Evolutionary conservation across 1,140 invertebrate genomes (phyloP).

Genomic region (Drosophila burlai): DNA sequence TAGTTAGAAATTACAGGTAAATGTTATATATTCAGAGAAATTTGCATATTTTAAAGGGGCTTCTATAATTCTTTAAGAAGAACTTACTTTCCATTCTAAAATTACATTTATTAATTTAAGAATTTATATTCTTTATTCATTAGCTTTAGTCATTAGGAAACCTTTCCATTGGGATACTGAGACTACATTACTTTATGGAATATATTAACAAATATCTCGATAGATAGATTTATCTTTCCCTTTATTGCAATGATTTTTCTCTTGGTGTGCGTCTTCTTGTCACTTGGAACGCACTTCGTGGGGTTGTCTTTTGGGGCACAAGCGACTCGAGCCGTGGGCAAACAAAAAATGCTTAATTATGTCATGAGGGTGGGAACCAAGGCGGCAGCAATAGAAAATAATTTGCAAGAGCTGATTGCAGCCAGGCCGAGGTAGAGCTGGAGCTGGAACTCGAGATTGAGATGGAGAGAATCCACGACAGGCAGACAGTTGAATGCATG

Average conservation of each 20-base stretch:
- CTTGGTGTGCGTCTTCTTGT: conserved; percentile 44
- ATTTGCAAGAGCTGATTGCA: conserved; percentile 69
- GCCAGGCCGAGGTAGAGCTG: conserved; percentile 8
- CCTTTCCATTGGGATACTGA: not conserved
- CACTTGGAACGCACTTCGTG: conserved; percentile 58
- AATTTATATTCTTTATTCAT: not conserved
- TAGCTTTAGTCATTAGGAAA: not conserved
- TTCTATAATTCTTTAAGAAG: too few relatives aligned
- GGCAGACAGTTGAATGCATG: conserved; percentile 63
- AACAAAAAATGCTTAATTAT: conserved; percentile 78
- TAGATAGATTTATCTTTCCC: too few relatives aligned
- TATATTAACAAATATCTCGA: not conserved
- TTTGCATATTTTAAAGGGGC: too few relatives aligned
- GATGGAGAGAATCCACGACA: conserved; percentile 28
- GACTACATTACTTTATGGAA: not conserved
- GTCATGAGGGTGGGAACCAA: conserved; percentile 83
- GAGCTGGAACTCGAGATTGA: conserved; percentile 2
- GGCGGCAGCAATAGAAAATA: conserved; percentile 49
- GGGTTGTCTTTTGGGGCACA: conserved; percentile 20
- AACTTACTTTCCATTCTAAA: too few relatives aligned
- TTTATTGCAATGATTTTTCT: not conserved
- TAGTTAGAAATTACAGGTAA: too few relatives aligned
- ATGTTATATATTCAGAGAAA: too few relatives aligned
- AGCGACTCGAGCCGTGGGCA: conserved; percentile 10
- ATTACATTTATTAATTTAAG: too few relatives aligned